Evolutionary conservation across 1,140 invertebrate genomes (phyloP), one percentile per base, ranked within the genome.

Genomic region (Sycophila sp.): DNA sequence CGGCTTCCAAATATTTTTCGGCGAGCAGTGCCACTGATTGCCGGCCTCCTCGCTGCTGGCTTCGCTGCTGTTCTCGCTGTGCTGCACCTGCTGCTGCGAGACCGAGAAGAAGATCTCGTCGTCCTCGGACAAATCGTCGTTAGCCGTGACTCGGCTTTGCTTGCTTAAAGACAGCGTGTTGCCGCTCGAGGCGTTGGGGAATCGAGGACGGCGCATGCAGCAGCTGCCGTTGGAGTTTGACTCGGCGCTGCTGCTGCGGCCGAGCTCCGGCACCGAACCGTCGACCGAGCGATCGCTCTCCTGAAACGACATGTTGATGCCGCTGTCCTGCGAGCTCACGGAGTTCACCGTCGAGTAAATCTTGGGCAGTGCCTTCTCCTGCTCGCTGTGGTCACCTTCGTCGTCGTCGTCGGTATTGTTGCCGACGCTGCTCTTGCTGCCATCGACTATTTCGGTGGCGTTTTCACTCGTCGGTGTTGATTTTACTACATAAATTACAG

Each of bases 1-100:
- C 28, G 92, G 91, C 77, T 93, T 94, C 90, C 95, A 95, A 15
- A 97, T 90, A 45, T 88, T 88, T 77, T 94, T 95, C 0, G 94
- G 91, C 8, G 93, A 92, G 75, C 91, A 91, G 73, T 92, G 90
- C 94, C 94, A 96, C 76, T 87, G 79, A 15, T 13, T 55, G 56
- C 5, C 30, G 10, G 2, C 22, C 69, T 58, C 71, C 68, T 22
- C 68, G 2, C n/a, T 51, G 2, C 58, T 71, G 4, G 53, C 51
- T 0, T 75, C 75, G n/a, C 17, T 13, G 2, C 7, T 13, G 11
- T n/a, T 42, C 10, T 45, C 32, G 0, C 3, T 5, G 24, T 4
- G 28, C 1, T 59, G 51, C 22, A 32, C 15, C 24, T 47, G 51
- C 28, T 51, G 55, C 28, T 60, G 56, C 26, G 58, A 38, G 10